These are phyloP conservation scores for Sarcophaga subvicina DNA, from an alignment of 2,888 invertebrate species.

Conservation along the genomic window DNA sequence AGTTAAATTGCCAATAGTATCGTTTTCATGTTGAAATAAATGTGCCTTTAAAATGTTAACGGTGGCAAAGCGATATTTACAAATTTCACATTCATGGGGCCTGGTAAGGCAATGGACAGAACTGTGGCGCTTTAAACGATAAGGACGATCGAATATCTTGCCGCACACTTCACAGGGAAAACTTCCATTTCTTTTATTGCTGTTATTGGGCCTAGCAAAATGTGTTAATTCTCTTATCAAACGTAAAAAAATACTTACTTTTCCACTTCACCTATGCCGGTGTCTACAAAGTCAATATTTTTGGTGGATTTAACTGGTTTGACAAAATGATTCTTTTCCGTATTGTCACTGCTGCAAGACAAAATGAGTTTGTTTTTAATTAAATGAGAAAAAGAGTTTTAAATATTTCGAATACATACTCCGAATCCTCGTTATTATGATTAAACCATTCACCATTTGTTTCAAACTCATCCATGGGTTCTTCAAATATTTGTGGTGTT, in stretches of 20 bases:
- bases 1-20: constrained; percentile 25
- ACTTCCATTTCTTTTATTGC: constrained; percentile 68
- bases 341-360: constrained; percentile 23
- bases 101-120: constrained; percentile 73
- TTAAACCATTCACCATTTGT: constrained; percentile 47
- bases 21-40: constrained; percentile 60
- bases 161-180: constrained; percentile 82
- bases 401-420: constrained; percentile 34
- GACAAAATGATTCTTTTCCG: constrained; percentile 16
- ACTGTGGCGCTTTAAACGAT: constrained; percentile 79
- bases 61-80: constrained; percentile 70
- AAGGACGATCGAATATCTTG: constrained; percentile 82
- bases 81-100: constrained; percentile 76
- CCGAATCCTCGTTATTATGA: constrained; percentile 47
- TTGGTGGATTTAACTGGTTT: constrained; percentile 36
- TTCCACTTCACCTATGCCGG: constrained; percentile 62
- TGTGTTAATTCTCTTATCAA: background rate
- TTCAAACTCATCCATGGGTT: constrained; percentile 36
- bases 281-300: constrained; percentile 60
- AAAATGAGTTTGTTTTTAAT: background rate
- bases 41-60: constrained; percentile 74
- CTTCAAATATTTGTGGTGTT: constrained; percentile 49
- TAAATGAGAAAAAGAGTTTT: background rate
- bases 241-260: constrained; percentile 42
- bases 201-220: constrained; percentile 68